Evolutionary conservation across 1,140 invertebrate genomes (phyloP).

Genomic region (Drosophila malerkotliana): DNA sequence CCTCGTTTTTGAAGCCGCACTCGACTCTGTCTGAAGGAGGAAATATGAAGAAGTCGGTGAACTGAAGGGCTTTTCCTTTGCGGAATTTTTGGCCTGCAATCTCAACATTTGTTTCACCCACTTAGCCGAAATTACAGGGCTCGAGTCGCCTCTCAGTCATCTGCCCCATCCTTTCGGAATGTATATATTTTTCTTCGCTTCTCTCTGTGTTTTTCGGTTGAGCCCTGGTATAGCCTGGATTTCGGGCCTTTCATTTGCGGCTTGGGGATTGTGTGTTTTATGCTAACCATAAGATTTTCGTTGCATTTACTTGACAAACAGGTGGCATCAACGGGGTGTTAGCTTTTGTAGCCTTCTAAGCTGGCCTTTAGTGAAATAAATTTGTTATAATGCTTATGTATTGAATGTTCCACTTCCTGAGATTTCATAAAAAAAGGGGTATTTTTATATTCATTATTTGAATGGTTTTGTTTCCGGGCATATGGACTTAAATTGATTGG

Average conservation of each 20-base stretch:
- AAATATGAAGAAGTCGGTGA: conserved; percentile 69
- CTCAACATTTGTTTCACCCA: conserved; percentile 74
- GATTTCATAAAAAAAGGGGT: background rate
- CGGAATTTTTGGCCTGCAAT: conserved; percentile 63
- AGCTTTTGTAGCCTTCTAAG: conserved; percentile 13
- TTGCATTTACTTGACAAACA: conserved; percentile 53
- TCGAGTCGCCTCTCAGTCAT: conserved; percentile 30
- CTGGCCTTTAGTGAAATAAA: conserved; percentile 34
- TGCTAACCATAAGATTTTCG: conserved; percentile 60
- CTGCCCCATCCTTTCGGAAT: conserved; percentile 7
- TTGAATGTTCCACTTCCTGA: background rate
- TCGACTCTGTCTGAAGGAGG: conserved; percentile 38
- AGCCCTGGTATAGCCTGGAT: conserved; percentile 54
- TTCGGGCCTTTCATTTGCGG: conserved; percentile 68
- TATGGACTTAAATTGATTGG: background rate
- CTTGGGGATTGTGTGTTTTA: conserved; percentile 67
- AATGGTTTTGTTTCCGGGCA: background rate
- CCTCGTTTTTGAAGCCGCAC: conserved; percentile 10
- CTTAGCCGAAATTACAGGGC: conserved; percentile 69
- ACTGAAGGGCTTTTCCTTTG: conserved; percentile 23
- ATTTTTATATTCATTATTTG: background rate
- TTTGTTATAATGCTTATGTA: background rate
- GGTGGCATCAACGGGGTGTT: conserved; percentile 33
- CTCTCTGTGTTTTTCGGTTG: conserved; percentile 13
- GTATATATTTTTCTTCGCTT: conserved; percentile 4